Percentiles rank a stretch among this genome's conserved stretches.
Conservation (phyloP, 1,140 invertebrate genomes). For the Subanguina moxae region DNA sequence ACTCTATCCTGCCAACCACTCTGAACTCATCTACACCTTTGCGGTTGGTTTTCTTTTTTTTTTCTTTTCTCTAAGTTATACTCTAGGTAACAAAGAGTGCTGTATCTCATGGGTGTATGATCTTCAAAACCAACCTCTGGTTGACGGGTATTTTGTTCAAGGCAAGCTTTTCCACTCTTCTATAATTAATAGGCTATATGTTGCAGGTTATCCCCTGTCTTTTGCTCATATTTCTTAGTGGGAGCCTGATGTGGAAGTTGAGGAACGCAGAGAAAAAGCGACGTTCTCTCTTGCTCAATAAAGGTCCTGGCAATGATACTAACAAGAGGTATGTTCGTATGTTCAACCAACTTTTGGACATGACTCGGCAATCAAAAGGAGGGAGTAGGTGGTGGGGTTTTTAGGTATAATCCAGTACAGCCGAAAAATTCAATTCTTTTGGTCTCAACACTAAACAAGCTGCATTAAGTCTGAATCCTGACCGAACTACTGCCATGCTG, state of each 20-base stretch:
- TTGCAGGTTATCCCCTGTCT: conserved; percentile 51
- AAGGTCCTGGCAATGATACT: background rate
- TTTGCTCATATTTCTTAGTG: conserved; percentile 40
- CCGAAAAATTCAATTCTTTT: conserved; percentile 2
- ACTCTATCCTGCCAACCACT: conserved; percentile 34
- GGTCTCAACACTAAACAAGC: too few relatives aligned
- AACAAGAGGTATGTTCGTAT: background rate
- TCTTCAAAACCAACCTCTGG: conserved; percentile 54
- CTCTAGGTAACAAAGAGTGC: conserved; percentile 19
- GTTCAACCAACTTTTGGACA: too few relatives aligned
- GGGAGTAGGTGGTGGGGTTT: too few relatives aligned
- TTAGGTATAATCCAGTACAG: conserved; percentile 19
- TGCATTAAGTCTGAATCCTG: conserved; percentile 36
- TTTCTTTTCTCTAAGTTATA: background rate
- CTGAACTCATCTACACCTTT: conserved; percentile 35
- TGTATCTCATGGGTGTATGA: conserved; percentile 40
- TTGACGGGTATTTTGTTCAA: conserved; percentile 54
- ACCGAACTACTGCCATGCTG: conserved; percentile 52
- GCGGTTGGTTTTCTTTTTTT: conserved; percentile 14
- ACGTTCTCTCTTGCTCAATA: conserved; percentile 27
- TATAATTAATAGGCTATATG: background rate
- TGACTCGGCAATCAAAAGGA: too few relatives aligned
- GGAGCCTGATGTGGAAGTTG: conserved; percentile 47
- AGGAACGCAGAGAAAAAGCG: conserved; percentile 45
- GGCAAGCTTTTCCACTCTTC: background rate